Evolutionary conservation across 2,888 invertebrate genomes (phyloP).

Genomic region (Hemithea aestivaria): DNA sequence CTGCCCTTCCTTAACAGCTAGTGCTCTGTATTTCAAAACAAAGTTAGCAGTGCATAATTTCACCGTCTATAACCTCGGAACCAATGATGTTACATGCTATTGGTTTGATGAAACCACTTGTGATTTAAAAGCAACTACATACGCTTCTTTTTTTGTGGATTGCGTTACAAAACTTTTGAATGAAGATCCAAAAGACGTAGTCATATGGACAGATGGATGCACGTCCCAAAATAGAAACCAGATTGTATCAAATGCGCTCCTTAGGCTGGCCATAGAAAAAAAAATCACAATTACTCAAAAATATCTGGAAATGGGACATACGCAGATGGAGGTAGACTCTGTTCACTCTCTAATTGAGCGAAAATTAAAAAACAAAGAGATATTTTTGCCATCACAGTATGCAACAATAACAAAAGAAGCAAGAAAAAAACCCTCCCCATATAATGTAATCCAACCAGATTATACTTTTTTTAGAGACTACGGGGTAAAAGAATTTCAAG

Average conservation of each 20-base stretch:
- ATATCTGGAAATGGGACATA: conserved; percentile 30
- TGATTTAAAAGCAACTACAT: conserved; percentile 21
- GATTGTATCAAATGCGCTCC: conserved; percentile 29
- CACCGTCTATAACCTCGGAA: conserved; percentile 31
- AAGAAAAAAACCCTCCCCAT: background rate
- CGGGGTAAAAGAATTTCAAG: background rate
- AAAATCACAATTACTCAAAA: conserved; percentile 28
- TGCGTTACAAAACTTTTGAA: conserved; percentile 22
- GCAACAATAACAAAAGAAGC: conserved; percentile 1
- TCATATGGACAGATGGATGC: conserved; percentile 33
- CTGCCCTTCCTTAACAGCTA: conserved; percentile 30
- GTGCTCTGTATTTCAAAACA: conserved; percentile 37
- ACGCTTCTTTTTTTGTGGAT: conserved; percentile 17
- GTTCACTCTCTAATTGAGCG: conserved; percentile 44
- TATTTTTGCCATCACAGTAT: conserved; percentile 14
- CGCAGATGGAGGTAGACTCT: conserved; percentile 28
- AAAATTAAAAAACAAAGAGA: conserved; percentile 31
- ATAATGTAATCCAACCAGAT: background rate
- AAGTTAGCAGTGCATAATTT: conserved; percentile 38
- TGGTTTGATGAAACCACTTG: conserved; percentile 19
- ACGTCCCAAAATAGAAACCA: conserved; percentile 32
- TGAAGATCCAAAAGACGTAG: conserved; percentile 9
- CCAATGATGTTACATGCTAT: conserved; percentile 20
- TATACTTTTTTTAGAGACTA: conserved; percentile 4
- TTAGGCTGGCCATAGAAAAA: conserved; percentile 24